Evolutionary conservation across 2,888 invertebrate species (phyloP), one percentile per base, ranked within the genome.

Genomic region (Calameuta filiformis): DNA sequence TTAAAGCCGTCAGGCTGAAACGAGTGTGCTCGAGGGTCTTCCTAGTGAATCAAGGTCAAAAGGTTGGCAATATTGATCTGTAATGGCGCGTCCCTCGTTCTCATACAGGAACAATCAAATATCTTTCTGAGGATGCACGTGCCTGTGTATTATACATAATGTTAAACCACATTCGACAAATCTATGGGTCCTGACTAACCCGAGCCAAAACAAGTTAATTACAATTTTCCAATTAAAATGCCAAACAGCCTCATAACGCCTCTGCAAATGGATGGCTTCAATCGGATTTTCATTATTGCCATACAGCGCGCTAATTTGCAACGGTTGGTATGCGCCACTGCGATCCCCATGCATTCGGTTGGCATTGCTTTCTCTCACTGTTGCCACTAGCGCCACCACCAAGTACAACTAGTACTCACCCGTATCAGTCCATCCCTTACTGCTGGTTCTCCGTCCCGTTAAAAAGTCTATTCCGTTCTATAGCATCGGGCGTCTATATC

Each of bases 221-320:
- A 87, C 85, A 83, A 88, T 88, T 88, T 87, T 81, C 86, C 86
- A 87, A 87, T 88, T 87, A 88, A 87, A 87, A 85, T 86, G 80
- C 85, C 85, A 86, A 87, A 87, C 83, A 83, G 81, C 80, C 78
- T 79, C 81, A 83, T 84, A 84, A 86, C 81, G 84, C 83, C 84
- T 34, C 82, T 78, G 85, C 82, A 85, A 88, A 88, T 88, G 85
- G 84, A 86, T 83, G 85, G 85, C 82, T 86, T 82, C 85, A 87
- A 88, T 89, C 85, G 88, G 86, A 89, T 89, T 89, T 89, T 87
- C 88, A 89, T 89, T 89, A 89, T 88, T 87, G 87, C 80, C 83
- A 82, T 86, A 85, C 85, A 83, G 85, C 84, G 80, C 85, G 84
- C 88, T 89, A 89, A 89, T 89, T 89, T 88, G 86, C 86, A 87